These are phyloP conservation scores for Salvelinus sp. DNA, from an alignment of 2,113 vertebrate genomes.

Conservation along the genomic window DNA sequence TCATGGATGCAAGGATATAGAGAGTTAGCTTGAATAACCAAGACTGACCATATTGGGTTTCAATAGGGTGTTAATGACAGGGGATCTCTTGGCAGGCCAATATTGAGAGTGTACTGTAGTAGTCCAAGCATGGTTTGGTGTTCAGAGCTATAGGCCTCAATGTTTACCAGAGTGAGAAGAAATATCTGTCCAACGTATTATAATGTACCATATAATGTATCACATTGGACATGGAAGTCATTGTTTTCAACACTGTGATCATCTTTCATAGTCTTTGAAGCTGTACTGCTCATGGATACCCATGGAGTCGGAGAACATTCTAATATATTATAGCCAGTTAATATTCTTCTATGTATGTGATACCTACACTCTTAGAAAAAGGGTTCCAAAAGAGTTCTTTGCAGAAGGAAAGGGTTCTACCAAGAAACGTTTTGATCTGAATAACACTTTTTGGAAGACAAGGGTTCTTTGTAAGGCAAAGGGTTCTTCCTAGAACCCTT, in stretches of 20 bases:
- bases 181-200: neutral
- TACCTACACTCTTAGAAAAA: too few species aligned
- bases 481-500: too few species aligned
- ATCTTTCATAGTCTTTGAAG: too few species aligned
- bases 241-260: neutral
- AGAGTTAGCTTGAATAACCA: constrained; percentile 27
- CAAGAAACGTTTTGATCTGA: too few species aligned
- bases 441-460: too few species aligned
- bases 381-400: too few species aligned
- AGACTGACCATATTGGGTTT: constrained; percentile 22
- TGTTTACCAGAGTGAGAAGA: neutral
- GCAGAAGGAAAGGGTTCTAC: too few species aligned
- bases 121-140: neutral
- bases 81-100: neutral
- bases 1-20: constrained; percentile 7
- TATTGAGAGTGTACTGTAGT: neutral
- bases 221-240: neutral
- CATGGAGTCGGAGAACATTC: too few species aligned
- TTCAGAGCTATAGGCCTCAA: neutral
- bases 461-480: too few species aligned
- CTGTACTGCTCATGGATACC: neutral
- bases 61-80: constrained; percentile 30
- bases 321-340: too few species aligned
- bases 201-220: neutral
- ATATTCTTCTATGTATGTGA: too few species aligned